Evolutionary conservation across 2,888 invertebrate species (phyloP), one percentile per base, ranked within the genome.

Genomic region (Athripsodes cinereus): DNA sequence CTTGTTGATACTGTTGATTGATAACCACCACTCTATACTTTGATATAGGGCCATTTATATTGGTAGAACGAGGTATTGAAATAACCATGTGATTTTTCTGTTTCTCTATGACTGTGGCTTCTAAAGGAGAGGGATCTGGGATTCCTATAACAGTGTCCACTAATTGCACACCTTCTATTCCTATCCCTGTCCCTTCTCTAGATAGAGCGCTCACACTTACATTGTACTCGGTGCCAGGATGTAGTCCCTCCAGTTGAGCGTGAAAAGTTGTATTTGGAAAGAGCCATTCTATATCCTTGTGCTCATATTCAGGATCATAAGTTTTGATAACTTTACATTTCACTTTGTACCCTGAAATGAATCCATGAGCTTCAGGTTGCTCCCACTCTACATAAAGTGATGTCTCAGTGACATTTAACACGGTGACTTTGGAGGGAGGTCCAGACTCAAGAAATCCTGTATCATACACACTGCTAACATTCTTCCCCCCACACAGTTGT

Each of bases 21-120:
- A 89, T 82, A 0, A 92, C 84, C 44, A 91, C 83, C 40, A 95
- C 75, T 66, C 86, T 81, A 66, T 93, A 90, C 65, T 82, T 81
- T 16, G 82, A 82, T 0, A 93, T 78, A 0, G 93, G 93, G 0
- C 93, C 93, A 69, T 88, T 87, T 47, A 86, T 82, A 71, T 92
- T 89, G 53, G 74, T 78, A 1, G 87, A 84, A 62, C 86, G 80
- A 10, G 83, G 79, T 26, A 94, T 77, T 64, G 81, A 79, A 3
- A 94, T 79, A 0, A 80, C 79, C 68, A 91, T 83, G 54, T 81
- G 82, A 11, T 80, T 79, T 6, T 83, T 81, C 18, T 78, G 80
- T 60, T 81, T 80, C 50, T 81, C 80, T 11, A 85, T 65, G 18
- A 92, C 78, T 66, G 76, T 74, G 21, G 93, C 90, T 55, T 81